Evolutionary conservation across 2,113 vertebrate genomes (phyloP).

Genomic region (Lophura nycthemera): DNA sequence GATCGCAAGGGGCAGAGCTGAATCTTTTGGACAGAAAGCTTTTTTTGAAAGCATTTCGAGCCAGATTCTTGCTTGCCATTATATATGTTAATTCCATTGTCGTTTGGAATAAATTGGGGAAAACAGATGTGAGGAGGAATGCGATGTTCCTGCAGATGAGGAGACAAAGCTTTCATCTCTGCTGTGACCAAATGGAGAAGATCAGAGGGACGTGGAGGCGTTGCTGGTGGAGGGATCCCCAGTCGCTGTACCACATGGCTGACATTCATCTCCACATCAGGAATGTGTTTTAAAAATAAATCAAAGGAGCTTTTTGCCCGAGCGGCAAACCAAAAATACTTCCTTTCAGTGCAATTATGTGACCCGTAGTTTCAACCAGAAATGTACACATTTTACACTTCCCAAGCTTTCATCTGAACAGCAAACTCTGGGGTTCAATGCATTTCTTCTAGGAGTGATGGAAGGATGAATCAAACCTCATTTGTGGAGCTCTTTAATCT

Average conservation of each 20-base stretch:
- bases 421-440: not conserved
- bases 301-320: not conserved
- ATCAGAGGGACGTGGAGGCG: not conserved
- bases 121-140: conserved; percentile 16
- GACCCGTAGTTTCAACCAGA: not conserved
- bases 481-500: not conserved
- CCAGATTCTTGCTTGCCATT: not conserved
- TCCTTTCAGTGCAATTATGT: not conserved
- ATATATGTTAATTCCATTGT: not conserved
- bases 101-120: not conserved
- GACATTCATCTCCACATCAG: not conserved
- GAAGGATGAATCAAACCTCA: conserved; percentile 25
- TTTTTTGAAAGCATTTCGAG: not conserved
- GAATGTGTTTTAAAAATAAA: not conserved
- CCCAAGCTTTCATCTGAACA: not conserved
- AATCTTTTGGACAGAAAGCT: not conserved
- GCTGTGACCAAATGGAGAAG: not conserved
- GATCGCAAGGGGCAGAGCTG: not conserved
- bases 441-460: not conserved
- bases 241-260: not conserved
- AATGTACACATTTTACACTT: not conserved
- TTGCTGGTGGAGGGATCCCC: not conserved
- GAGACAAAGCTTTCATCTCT: conserved; percentile 1
- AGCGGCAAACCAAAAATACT: not conserved
- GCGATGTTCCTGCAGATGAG: not conserved